Evolutionary conservation across 1,140 invertebrate species (phyloP), one percentile per base, ranked within the genome.

Genomic region (Drosophila punjabiensis): DNA sequence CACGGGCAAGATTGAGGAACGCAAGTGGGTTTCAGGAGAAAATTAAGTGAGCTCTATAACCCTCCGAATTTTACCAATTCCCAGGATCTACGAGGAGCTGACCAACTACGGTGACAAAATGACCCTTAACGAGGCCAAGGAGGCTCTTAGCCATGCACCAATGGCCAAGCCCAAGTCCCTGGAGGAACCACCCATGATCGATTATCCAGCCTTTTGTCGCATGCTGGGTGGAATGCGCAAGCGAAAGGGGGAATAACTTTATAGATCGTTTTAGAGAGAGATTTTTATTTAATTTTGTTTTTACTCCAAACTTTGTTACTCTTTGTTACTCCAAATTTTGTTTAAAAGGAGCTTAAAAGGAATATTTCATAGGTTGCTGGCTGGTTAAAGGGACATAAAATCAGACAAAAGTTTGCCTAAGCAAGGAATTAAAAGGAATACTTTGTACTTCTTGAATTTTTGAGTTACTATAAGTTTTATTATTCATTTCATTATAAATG

Each of bases 131-230:
- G 95, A 95, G 91, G 95, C 95, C 16, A 94, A 95, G 56, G 94
- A 94, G 66, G 95, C 95, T 4, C 91, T 95, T n/a, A 94, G 95
- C 74, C 95, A 95, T 79, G 95, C 95, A 5, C 95, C 95, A 2
- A 93, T 94, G 53, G 87, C 94, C 18, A 93, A 94, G 58, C 94
- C 94, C 58, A 93, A 94, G 47, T 94, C 94, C 18, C 59, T 92
- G 50, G 92, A 93, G 64, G 92, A 93, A 24, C 93, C 90, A 4
- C 76, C 91, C 20, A 92, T 95, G 94, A 95, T 96, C 68, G 95
- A 95, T 79, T 95, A 95, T 79, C 92, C 94, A 18, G 94, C 94
- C 53, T 95, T 95, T 76, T 95, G 95, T 89, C 94, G 94, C 55
- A 94, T 94, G 83, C 92, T 95, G 0, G 94, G 94, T 24, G 95